Conservation (phyloP, 2,888 invertebrate genomes). For the Eremobia ochroleuca region DNA sequence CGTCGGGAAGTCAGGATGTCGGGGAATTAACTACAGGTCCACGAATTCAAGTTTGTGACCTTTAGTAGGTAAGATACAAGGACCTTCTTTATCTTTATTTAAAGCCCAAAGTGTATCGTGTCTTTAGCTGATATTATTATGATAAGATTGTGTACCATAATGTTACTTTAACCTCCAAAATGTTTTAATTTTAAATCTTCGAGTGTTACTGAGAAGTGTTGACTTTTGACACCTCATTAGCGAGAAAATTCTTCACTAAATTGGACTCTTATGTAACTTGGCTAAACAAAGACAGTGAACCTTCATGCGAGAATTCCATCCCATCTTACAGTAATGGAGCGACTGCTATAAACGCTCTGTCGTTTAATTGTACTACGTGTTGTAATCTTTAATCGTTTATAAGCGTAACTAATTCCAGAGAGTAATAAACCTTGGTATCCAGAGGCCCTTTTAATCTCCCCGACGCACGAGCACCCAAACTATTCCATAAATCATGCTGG, state of each 20-base stretch:
- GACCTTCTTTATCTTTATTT: constrained; percentile 46
- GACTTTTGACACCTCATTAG: constrained; percentile 23
- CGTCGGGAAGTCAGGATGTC: constrained; percentile 59
- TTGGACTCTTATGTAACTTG: constrained; percentile 34
- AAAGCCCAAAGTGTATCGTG: constrained; percentile 47
- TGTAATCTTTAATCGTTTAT: constrained; percentile 60
- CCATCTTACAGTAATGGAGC: constrained; percentile 51
- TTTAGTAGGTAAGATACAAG: constrained; percentile 42
- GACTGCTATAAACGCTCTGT: constrained; percentile 40
- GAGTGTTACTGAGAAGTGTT: constrained; percentile 9
- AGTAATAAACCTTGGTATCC: constrained; percentile 42
- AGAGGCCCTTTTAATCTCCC: constrained; percentile 53
- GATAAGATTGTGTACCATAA: constrained; percentile 18
- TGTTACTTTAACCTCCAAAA: constrained; percentile 1
- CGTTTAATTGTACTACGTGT: constrained; percentile 51
- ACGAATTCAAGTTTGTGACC: constrained; percentile 65
- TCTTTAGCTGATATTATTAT: constrained; percentile 13
- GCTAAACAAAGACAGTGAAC: constrained; percentile 34
- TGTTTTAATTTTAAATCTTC: background rate
- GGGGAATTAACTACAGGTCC: constrained; percentile 56
- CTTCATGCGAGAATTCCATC: constrained; percentile 52
- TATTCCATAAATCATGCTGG: constrained; percentile 52
- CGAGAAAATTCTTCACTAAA: constrained; percentile 26
- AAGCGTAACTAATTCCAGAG: constrained; percentile 56
- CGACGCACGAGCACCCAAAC: constrained; percentile 32